Base-by-base conservation (phyloP, 2,888 invertebrate genomes). In the Rotaria socialis region DNA sequence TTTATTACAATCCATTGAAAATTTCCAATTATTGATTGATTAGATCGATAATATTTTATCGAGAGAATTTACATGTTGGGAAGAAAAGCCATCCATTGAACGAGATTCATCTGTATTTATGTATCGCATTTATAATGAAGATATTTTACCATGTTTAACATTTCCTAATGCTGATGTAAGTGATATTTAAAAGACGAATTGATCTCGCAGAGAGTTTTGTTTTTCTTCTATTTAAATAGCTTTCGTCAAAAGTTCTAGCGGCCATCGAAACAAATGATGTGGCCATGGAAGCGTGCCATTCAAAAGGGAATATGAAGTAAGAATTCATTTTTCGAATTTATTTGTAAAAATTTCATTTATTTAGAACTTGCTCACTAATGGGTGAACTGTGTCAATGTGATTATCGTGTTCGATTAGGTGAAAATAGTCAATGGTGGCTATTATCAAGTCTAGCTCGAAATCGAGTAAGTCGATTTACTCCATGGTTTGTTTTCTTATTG, bases 371-470 rank as follows among this genome's bases (percentile, higher is more conserved):
- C 91, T 93, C 94, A 47, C 91, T 95, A 87, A 92, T 94, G 86
- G 93, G 94, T 89, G 93, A 93, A 43, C 93, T 94, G 85, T 92
- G 94, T 87, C 92, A 94, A 89, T 95, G 95, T 91, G 94, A 94
- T 89, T 94, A 94, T 90, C 93, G 94, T 88, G 94, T 95, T 93
- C 93, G 94, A 89, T 92, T 94, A 85, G 94, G 93, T 22, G 94
- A 94, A 88, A 90, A 90, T 86, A 93, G 93, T 86, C 93, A 92
- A 84, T 94, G 94, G 94, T 93, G 94, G 90, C 93, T 93, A 90
- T 94, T 95, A 90, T 95, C 94, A 24, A 93, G 94, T 90, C 93
- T 94, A 87, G 94, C 94, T 90, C 93, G 95, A 88, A 95, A 95
- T 92, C 93, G 94, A 92, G 94, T 95, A 91, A 93, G 93, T 91